phyloP scores from a whole-genome alignment of 2,113 vertebrate genomes.

The Onychostruthus taczanowskii region DNA sequence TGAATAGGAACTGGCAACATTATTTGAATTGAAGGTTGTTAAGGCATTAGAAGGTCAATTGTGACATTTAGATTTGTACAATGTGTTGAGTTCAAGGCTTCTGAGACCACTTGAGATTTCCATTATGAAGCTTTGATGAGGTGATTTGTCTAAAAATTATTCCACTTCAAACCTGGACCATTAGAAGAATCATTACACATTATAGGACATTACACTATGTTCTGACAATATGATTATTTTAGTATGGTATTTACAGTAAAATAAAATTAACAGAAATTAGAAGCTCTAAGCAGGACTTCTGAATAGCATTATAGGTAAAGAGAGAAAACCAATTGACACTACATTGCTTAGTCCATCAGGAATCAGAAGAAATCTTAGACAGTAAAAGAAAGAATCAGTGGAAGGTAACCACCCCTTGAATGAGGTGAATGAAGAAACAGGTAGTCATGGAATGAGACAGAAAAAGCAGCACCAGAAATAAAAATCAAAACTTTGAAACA shows the following conservation, averaged over 20 bases:
- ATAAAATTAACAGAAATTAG: background rate
- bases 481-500: background rate
- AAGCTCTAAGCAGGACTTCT: background rate
- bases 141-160: conserved; percentile 13
- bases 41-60: background rate
- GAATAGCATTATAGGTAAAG: background rate
- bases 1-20: background rate
- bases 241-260: background rate
- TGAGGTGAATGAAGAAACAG: background rate
- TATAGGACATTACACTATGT: background rate
- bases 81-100: background rate
- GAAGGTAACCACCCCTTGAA: background rate
- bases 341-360: background rate
- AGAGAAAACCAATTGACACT: background rate
- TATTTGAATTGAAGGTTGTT: background rate
- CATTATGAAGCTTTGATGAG: background rate
- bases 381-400: background rate
- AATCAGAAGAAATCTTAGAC: background rate
- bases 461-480: background rate
- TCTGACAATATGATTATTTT: background rate
- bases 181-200: background rate
- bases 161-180: background rate
- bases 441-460: background rate
- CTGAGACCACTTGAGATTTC: background rate
- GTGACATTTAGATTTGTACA: background rate